Percentiles rank a stretch among this genome's conserved stretches.
Evolutionary conservation across 2,797 vertebrate species (phyloP).

Genomic region (Saxicola maurus): DNA sequence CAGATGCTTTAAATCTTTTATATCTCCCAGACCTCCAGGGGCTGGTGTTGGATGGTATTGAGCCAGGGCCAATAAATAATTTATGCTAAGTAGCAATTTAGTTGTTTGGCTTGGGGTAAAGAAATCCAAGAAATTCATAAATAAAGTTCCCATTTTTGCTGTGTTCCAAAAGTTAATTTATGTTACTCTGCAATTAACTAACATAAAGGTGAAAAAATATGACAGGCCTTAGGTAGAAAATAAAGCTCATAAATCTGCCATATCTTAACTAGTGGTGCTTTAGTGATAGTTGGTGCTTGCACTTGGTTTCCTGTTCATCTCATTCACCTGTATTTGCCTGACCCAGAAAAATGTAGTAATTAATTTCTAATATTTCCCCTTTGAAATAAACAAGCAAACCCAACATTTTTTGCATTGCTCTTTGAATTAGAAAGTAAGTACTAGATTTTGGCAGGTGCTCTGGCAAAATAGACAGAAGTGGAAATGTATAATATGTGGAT

Average conservation of each 20-base stretch:
- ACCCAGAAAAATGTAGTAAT: conserved; percentile 45
- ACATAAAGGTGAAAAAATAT: conserved; percentile 82
- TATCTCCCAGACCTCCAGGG: conserved; percentile 83
- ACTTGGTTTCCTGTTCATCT: conserved; percentile 47
- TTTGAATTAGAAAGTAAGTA: neutral
- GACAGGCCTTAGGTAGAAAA: conserved; percentile 78
- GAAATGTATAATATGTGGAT: neutral
- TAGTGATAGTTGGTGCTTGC: conserved; percentile 63
- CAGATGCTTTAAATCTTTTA: conserved; percentile 84
- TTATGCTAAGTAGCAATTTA: conserved; percentile 97
- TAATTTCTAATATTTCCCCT: conserved; percentile 54
- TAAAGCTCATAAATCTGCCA: conserved; percentile 73
- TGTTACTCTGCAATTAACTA: conserved; percentile 84
- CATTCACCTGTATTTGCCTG: conserved; percentile 40
- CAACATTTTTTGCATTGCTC: neutral
- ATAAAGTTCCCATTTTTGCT: conserved; percentile 85
- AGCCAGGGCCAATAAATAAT: conserved; percentile 94
- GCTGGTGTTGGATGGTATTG: conserved; percentile 85
- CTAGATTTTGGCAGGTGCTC: neutral
- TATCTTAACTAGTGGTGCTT: conserved; percentile 76
- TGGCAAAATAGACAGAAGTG: neutral
- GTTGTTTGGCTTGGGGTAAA: conserved; percentile 90
- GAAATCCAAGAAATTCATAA: conserved; percentile 88
- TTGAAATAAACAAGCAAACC: conserved; percentile 12
- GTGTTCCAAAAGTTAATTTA: conserved; percentile 82